Conservation (phyloP, 2,113 vertebrate species). For the Odontesthes bonariensis region DNA sequence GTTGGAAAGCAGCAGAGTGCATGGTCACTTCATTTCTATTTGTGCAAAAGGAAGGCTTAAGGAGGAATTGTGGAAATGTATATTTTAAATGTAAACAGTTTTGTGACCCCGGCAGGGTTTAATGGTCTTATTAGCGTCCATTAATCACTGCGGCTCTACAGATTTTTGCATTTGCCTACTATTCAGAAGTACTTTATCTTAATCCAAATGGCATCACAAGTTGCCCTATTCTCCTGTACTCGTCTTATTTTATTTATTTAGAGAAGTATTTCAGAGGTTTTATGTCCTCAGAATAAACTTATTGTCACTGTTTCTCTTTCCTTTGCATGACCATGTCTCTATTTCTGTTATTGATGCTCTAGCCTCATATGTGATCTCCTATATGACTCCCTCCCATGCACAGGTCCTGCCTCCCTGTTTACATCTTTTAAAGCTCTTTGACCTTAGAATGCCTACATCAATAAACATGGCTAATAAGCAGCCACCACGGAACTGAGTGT, state of each 20-base stretch:
- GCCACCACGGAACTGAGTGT: slow-evolving; percentile 43
- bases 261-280: not conserved
- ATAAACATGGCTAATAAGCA: slow-evolving; percentile 61
- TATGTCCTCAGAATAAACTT: not conserved
- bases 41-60: not conserved
- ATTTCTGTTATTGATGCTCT: not conserved
- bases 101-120: not conserved
- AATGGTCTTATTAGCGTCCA: too few species aligned
- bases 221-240: not conserved
- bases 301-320: not conserved
- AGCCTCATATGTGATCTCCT: too few species aligned
- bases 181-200: too few species aligned
- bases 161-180: too few species aligned
- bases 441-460: slow-evolving; percentile 54
- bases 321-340: not conserved
- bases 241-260: not conserved
- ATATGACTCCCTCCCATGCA: not conserved
- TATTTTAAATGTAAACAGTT: not conserved
- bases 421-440: slow-evolving; percentile 20
- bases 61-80: not conserved
- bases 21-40: not conserved
- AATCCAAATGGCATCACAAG: not conserved
- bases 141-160: too few species aligned
- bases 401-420: slow-evolving; percentile 20
- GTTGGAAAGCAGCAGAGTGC: not conserved